Evolutionary conservation across 1,140 invertebrate species (phyloP), one percentile per base, ranked within the genome.

Genomic region (Tetramorium alpestre): DNA sequence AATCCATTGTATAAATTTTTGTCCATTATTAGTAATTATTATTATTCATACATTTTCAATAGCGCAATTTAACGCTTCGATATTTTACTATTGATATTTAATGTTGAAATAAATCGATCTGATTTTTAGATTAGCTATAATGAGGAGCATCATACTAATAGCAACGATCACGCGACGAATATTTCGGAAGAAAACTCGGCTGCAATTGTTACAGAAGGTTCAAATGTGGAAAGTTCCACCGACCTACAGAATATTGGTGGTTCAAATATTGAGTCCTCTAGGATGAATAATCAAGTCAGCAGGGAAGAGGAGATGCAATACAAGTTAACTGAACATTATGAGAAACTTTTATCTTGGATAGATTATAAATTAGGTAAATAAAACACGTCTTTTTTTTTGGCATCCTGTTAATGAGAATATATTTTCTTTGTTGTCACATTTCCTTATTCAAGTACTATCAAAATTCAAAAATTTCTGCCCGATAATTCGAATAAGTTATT

Each of bases 271-370:
- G n/a, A 54, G 16, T 70, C 77, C 41, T 81, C 44, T 1, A 44
- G 16, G 33, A 8, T 0, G 33, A 44, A 54, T 41, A n/a, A 77
- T 58, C 41, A 16, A 49, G 81, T 62, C 51, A 69, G 86, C 38
- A 85, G 33, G 69, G 62, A 51, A 60, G 64, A 72, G 65, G 89
- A 60, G 78, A 91, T n/a, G 87, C 93, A 81, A 78, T 91, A 69
- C 64, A 92, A 90, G 90, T 85, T 94, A 56, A 93, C 92, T 7
- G 89, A 92, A 6, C 93, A 94, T 89, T 94, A 95, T 38, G 93
- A 78, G 80, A 94, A 91, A 91, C 86, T 94, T 58, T 87, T 94
- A 54, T 87, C 91, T 11, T 94, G 93, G 93, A 91, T 95, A 28
- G 86, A 93, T 85, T 94, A 94, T 44, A 89, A 89, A 44, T 89